phyloP scores from a whole-genome alignment of 2,113 vertebrate species.

The Gymnorhina tibicen region DNA sequence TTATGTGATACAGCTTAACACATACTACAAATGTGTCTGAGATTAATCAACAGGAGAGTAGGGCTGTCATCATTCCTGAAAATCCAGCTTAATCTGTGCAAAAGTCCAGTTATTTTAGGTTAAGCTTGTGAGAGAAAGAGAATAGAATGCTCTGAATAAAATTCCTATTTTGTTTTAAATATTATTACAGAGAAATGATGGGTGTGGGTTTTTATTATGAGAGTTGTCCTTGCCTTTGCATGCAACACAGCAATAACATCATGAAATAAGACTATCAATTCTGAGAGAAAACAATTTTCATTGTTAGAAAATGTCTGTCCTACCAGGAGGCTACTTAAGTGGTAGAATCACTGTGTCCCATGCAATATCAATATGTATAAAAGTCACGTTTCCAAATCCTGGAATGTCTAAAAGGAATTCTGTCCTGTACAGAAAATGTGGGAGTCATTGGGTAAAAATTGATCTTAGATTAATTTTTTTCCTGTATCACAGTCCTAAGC shows the following conservation, averaged over 20 bases:
- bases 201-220: background rate
- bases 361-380: background rate
- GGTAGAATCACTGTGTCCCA: background rate
- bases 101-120: background rate
- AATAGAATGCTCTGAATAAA: background rate
- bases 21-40: background rate
- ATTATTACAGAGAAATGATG: background rate
- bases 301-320: background rate
- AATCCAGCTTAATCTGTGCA: background rate
- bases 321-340: background rate
- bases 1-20: background rate
- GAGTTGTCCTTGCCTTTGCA: background rate
- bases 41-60: background rate
- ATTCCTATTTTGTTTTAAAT: background rate
- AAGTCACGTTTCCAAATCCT: background rate
- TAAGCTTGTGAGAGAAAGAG: background rate
- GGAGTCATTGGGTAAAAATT: background rate
- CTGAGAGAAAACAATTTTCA: background rate
- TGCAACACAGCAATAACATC: background rate
- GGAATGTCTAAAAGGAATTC: background rate
- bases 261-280: background rate
- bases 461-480: background rate
- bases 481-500: background rate
- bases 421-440: background rate
- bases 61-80: background rate